Percentiles rank a stretch among this genome's conserved stretches.
These are phyloP conservation scores for Philopedon plagiatum DNA, from an alignment of 2,888 invertebrate species.

Conservation along the genomic window DNA sequence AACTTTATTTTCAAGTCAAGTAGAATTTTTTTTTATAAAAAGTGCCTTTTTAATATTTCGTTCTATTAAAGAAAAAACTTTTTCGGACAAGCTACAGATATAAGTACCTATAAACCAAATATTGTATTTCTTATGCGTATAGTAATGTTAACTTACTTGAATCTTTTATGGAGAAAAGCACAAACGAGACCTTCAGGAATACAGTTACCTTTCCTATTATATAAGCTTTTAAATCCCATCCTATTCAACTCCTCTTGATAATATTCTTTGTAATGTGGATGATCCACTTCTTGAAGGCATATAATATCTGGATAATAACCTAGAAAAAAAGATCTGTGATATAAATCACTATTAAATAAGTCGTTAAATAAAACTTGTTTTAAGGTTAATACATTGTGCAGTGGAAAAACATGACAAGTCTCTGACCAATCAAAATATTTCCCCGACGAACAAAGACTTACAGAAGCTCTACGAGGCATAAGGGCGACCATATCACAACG, in stretches of 20 bases:
- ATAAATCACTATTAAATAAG: background rate
- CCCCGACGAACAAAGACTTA: too few species aligned
- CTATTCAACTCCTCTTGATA: conserved; percentile 74
- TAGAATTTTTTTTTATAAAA: too few species aligned
- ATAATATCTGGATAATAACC: conserved; percentile 94
- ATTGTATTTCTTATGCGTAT: too few species aligned
- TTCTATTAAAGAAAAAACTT: too few species aligned
- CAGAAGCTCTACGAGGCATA: too few species aligned
- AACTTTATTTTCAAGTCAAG: too few species aligned
- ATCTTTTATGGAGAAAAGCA: conserved; percentile 81
- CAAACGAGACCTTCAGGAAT: conserved; percentile 87
- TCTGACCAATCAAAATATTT: too few species aligned
- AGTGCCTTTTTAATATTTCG: too few species aligned
- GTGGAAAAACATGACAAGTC: too few species aligned
- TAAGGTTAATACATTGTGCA: background rate
- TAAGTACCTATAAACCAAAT: too few species aligned
- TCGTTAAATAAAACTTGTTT: background rate
- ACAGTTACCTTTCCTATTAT: conserved; percentile 80
- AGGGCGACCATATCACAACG: too few species aligned
- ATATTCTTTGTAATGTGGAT: conserved; percentile 80
- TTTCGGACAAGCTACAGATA: too few species aligned
- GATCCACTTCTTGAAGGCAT: conserved; percentile 95
- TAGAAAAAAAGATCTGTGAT: conserved; percentile 56
- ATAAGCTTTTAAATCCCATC: conserved; percentile 74
- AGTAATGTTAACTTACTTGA: conserved; percentile 73